Percentiles rank a stretch among this genome's conserved stretches.
phyloP scores from a whole-genome alignment of 2,888 invertebrate species.

The Lasius platythorax region DNA sequence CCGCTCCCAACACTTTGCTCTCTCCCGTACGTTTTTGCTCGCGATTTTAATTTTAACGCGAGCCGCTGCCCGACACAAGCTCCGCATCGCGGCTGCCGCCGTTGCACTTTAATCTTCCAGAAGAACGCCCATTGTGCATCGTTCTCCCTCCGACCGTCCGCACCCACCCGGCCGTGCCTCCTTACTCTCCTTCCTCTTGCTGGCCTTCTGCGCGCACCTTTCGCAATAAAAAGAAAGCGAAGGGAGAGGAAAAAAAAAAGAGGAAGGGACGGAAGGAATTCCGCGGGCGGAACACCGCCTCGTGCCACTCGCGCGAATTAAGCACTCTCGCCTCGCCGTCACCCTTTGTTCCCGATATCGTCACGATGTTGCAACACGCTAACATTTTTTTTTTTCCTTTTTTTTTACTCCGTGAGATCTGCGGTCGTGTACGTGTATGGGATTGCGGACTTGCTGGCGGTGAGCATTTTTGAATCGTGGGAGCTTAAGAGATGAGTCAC shows the following conservation, averaged over 20 bases:
- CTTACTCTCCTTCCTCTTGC: slow-evolving; percentile 48
- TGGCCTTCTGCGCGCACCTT: slow-evolving; percentile 45
- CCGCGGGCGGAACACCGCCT: slow-evolving; percentile 46
- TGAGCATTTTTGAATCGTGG: neutral
- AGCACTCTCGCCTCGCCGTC: slow-evolving; percentile 61
- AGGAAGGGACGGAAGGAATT: slow-evolving; percentile 49
- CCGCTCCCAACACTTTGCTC: slow-evolving; percentile 18
- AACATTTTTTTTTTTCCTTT: neutral
- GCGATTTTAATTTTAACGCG: slow-evolving; percentile 78
- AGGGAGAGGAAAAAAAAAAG: slow-evolving; percentile 5
- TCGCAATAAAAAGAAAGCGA: slow-evolving; percentile 26
- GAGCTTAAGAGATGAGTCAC: neutral
- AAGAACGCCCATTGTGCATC: slow-evolving; percentile 75
- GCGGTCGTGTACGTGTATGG: slow-evolving; percentile 3
- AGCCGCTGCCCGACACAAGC: slow-evolving; percentile 71
- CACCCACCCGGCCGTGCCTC: slow-evolving; percentile 37
- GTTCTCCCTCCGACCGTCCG: slow-evolving; percentile 24
- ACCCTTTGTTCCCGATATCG: slow-evolving; percentile 60
- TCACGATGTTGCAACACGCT: slow-evolving; percentile 26
- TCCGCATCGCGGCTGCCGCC: slow-evolving; percentile 62
- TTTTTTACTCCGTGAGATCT: neutral
- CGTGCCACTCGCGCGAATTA: slow-evolving; percentile 68
- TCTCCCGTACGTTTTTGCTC: slow-evolving; percentile 66
- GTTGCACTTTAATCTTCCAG: slow-evolving; percentile 78
- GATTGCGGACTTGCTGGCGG: neutral